These are phyloP conservation scores for Lordiphosa stackelbergi DNA, from an alignment of 1,140 invertebrate species.

Conservation along the genomic window DNA sequence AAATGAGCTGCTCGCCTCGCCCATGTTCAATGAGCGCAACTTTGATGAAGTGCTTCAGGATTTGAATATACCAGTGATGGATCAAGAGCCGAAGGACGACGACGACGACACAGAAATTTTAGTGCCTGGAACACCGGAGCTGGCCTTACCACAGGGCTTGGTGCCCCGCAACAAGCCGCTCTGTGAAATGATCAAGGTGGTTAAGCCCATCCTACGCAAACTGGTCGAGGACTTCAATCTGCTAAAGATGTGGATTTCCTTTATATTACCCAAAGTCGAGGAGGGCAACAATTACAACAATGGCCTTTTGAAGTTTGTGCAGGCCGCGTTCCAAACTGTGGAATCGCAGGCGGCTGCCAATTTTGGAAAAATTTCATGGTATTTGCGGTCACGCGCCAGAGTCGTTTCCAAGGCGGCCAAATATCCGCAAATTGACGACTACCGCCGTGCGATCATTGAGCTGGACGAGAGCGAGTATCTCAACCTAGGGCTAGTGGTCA, in stretches of 20 bases:
- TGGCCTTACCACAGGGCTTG: conserved; percentile 84
- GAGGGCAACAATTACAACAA: conserved; percentile 99
- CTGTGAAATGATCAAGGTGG: conserved; percentile 89
- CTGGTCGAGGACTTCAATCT: conserved; percentile 90
- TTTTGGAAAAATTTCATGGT: conserved; percentile 97
- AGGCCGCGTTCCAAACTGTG: conserved; percentile 96
- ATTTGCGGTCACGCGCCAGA: conserved; percentile 87
- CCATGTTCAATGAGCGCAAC: conserved; percentile 86
- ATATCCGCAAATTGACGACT: conserved; percentile 98
- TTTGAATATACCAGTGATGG: conserved; percentile 92
- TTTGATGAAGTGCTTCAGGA: conserved; percentile 87
- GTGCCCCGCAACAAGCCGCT: conserved; percentile 92
- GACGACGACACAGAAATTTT: conserved; percentile 78
- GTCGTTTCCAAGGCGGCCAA: conserved; percentile 92
- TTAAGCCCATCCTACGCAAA: conserved; percentile 95
- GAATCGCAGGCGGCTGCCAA: conserved; percentile 98
- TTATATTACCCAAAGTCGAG: conserved; percentile 99
- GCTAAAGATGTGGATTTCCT: conserved; percentile 99
- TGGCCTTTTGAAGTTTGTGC: conserved; percentile 97
- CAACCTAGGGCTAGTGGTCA: conserved; percentile 93
- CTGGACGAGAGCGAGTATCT: conserved; percentile 98
- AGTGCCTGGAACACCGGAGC: conserved; percentile 85
- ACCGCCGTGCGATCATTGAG: conserved; percentile 93
- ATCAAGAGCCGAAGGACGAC: conserved; percentile 78
- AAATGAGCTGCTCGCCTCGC: conserved; percentile 88